phyloP scores from a whole-genome alignment of 2,797 vertebrate genomes.

The Phataginus tricuspis region DNA sequence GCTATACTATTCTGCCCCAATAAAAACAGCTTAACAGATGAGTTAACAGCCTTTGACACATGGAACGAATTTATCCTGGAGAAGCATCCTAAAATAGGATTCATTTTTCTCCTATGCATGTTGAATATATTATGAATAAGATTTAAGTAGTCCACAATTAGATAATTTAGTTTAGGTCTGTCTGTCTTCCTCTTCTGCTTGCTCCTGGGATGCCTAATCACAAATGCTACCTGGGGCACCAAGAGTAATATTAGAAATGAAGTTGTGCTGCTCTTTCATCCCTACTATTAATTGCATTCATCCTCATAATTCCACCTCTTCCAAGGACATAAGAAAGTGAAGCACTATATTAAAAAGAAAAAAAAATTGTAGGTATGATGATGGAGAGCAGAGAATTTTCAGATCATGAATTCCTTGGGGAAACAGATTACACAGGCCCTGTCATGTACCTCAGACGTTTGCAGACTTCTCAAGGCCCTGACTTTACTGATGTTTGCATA shows the following conservation, averaged over 20 bases:
- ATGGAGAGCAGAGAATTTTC: neutral
- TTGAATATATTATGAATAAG: neutral
- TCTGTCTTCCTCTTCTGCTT: neutral
- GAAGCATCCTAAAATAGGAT: neutral
- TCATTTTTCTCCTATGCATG: neutral
- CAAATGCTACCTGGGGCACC: no score
- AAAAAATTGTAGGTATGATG: neutral
- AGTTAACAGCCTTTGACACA: neutral
- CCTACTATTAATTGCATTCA: neutral
- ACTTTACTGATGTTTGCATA: neutral
- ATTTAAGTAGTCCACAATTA: neutral
- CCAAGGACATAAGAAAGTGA: neutral
- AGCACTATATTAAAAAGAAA: neutral
- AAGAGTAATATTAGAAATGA: neutral
- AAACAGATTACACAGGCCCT: neutral
- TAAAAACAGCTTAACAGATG: neutral
- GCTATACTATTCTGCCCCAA: neutral
- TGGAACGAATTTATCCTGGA: neutral
- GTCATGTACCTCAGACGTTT: neutral
- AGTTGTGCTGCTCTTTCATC: neutral
- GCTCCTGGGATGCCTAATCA: neutral
- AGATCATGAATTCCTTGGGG: neutral
- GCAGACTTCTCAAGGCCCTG: neutral
- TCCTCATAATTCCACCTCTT: neutral
- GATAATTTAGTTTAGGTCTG: neutral